A percentile compares a stretch with the other conserved stretches of the same genome.
phyloP scores from a whole-genome alignment of 2,888 invertebrate genomes.

The Diplazon laetatorius region DNA sequence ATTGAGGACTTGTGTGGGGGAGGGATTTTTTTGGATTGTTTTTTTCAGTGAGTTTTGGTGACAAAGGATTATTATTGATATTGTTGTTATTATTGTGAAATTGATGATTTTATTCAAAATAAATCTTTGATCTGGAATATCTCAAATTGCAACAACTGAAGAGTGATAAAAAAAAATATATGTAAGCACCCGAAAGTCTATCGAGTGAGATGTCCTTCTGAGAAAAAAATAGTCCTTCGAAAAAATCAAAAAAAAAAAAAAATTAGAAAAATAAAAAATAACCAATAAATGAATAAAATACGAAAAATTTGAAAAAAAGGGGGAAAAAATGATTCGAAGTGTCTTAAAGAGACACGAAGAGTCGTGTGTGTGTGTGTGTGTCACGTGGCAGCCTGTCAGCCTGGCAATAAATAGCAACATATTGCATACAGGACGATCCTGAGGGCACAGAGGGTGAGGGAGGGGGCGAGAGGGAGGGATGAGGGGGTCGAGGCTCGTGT shows the following conservation, averaged over 20 bases:
- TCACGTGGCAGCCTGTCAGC: slow-evolving; percentile 26
- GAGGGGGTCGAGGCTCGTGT: slow-evolving; percentile 27
- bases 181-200: slow-evolving; percentile 10
- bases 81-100: too few species aligned
- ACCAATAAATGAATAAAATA: background rate
- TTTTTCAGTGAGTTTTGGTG: too few species aligned
- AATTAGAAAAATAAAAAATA: too few species aligned
- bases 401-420: slow-evolving; percentile 76
- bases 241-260: background rate
- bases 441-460: slow-evolving; percentile 2
- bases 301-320: background rate
- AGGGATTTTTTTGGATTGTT: too few species aligned
- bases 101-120: too few species aligned
- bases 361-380: slow-evolving; percentile 33
- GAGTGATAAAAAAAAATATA: too few species aligned
- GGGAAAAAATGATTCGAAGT: background rate
- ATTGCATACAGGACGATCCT: slow-evolving; percentile 74
- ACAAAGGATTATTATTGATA: too few species aligned
- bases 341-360: background rate
- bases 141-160: too few species aligned
- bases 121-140: too few species aligned
- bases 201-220: background rate
- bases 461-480: too few species aligned
- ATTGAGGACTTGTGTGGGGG: too few species aligned
- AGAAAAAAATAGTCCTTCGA: background rate